Conservation (phyloP, 2,797 vertebrate genomes). For the Eospalax fontanierii region DNA sequence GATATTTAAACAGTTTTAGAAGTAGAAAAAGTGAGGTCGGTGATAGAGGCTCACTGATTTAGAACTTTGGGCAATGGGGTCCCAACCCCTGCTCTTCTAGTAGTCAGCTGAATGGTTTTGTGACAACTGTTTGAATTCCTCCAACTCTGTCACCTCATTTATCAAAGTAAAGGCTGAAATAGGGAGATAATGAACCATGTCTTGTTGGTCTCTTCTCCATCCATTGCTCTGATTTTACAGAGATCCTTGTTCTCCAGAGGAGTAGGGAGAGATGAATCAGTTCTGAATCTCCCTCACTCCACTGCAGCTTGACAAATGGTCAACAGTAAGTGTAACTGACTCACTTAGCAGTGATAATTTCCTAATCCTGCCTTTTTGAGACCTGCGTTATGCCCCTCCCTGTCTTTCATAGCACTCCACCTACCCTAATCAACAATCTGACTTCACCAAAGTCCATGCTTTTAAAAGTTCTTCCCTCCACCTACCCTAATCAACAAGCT, state of each 20-base stretch:
- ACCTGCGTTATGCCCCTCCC: not conserved
- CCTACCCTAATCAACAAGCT: fast-evolving
- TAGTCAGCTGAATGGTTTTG: not conserved
- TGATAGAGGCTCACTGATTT: not conserved
- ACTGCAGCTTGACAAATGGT: not conserved
- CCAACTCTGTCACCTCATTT: not conserved
- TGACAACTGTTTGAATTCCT: constrained; percentile 8
- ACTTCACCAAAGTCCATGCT: not conserved
- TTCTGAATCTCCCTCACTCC: not conserved
- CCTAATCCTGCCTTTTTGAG: not conserved
- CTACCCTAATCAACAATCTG: not conserved
- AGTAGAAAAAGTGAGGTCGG: not conserved
- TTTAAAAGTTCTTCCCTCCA: not conserved
- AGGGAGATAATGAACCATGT: constrained; percentile 29
- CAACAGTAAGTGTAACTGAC: not conserved
- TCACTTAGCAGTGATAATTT: not conserved
- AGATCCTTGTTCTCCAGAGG: not conserved
- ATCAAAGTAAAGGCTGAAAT: constrained; percentile 63
- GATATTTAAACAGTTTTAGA: constrained; percentile 19
- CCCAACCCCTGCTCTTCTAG: not conserved
- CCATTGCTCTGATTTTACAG: constrained; percentile 54
- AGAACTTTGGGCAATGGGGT: not conserved
- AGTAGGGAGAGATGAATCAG: not conserved
- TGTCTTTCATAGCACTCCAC: not conserved
- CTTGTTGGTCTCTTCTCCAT: constrained; percentile 20